Evolutionary conservation across 2,113 vertebrate genomes (phyloP).

Genomic region (Athene cunicularia): DNA sequence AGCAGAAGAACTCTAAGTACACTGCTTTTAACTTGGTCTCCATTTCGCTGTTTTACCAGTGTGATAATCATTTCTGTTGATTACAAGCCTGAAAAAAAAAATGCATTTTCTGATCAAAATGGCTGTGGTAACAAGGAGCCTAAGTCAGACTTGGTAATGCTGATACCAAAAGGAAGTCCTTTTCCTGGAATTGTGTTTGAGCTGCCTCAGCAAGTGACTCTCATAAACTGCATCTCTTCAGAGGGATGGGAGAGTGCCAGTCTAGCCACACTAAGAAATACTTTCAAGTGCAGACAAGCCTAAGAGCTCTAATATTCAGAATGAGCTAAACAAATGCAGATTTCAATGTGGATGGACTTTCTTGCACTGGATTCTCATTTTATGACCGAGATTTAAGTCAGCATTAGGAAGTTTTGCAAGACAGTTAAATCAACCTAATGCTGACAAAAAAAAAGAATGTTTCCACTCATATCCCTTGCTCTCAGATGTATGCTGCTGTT

Average conservation of each 20-base stretch:
- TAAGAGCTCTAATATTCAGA: background rate
- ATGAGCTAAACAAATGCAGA: background rate
- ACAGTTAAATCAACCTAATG: background rate
- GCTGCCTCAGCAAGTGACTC: slow-evolving; percentile 34
- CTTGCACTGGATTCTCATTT: background rate
- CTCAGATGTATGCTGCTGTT: background rate
- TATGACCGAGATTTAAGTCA: background rate
- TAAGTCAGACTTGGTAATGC: slow-evolving; percentile 12
- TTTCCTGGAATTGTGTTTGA: slow-evolving; percentile 3
- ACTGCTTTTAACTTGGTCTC: slow-evolving; percentile 5
- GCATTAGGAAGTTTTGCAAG: background rate
- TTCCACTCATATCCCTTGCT: background rate
- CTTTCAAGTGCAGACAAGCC: background rate
- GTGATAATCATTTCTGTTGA: slow-evolving; percentile 27
- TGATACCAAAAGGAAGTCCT: slow-evolving; percentile 36
- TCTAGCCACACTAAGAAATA: background rate
- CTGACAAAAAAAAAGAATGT: background rate
- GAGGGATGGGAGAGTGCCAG: background rate
- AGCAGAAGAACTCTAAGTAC: background rate
- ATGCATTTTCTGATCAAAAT: slow-evolving; percentile 21
- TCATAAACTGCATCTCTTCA: slow-evolving; percentile 10
- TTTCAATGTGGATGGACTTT: background rate
- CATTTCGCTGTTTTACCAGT: background rate
- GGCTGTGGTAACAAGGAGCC: slow-evolving; percentile 4
- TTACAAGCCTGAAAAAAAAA: background rate